A percentile compares a stretch with the other conserved stretches of the same genome.
phyloP scores from a whole-genome alignment of 2,113 vertebrate species.

The Siniperca chuatsi region DNA sequence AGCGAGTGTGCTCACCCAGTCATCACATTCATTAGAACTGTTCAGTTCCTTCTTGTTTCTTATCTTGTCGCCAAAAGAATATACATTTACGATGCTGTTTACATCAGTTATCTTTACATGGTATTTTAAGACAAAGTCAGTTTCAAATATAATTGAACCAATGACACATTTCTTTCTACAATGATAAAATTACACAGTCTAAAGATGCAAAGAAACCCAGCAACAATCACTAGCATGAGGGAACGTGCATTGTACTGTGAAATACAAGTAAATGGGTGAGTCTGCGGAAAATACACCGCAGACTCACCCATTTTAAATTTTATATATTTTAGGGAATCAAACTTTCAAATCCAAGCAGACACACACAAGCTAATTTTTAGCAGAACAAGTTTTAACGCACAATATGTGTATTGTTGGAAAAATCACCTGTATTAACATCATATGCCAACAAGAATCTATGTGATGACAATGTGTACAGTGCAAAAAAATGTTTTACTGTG shows the following conservation, averaged over 20 bases:
- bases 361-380: no score
- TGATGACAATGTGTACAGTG: no score
- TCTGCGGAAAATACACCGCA: no score
- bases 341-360: no score
- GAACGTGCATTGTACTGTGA: slow-evolving; percentile 17
- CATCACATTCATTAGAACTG: slow-evolving; percentile 25
- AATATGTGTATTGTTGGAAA: no score
- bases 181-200: slow-evolving; percentile 10
- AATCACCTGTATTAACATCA: no score
- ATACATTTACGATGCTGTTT: slow-evolving; percentile 23
- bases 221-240: slow-evolving; percentile 23
- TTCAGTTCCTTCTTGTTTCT: slow-evolving; percentile 20
- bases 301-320: no score
- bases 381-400: no score
- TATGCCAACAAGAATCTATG: no score
- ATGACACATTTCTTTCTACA: slow-evolving; percentile 17
- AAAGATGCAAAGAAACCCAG: slow-evolving; percentile 30
- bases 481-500: no score
- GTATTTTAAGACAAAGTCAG: slow-evolving; percentile 34
- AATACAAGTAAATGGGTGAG: slow-evolving; percentile 3
- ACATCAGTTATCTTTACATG: slow-evolving; percentile 15
- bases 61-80: slow-evolving; percentile 23
- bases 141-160: neutral
- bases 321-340: no score
- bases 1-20: slow-evolving; percentile 26